phyloP scores from a whole-genome alignment of 2,113 vertebrate genomes.

The Neopipo cinnamomea region DNA sequence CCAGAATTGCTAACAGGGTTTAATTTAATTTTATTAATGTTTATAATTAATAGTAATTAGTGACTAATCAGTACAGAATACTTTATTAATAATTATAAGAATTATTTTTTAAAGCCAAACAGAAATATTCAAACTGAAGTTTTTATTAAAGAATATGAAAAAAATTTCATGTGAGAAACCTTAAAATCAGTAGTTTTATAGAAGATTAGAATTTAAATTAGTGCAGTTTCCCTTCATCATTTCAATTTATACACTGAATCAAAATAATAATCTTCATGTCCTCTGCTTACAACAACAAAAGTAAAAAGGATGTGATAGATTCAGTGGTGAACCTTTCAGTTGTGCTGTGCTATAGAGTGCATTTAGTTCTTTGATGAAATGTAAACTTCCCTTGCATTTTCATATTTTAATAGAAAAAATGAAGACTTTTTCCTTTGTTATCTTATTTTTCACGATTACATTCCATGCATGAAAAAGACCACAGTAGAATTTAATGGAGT shows the following conservation, averaged over 20 bases:
- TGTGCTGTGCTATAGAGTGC: not conserved
- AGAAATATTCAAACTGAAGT: not conserved
- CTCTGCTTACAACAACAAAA: not conserved
- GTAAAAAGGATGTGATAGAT: not conserved
- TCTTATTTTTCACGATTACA: not conserved
- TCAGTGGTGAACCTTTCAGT: not conserved
- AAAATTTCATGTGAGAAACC: not conserved
- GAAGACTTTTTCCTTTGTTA: not conserved
- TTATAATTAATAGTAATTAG: not conserved
- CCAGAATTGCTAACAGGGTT: not conserved
- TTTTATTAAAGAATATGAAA: not conserved
- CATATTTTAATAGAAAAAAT: not conserved
- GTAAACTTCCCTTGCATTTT: not conserved
- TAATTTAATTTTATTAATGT: not conserved
- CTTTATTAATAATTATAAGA: not conserved
- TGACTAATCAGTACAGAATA: not conserved
- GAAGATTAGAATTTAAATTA: not conserved
- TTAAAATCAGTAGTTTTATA: not conserved
- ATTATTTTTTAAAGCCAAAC: not conserved
- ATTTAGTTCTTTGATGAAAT: not conserved
- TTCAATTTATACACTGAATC: not conserved
- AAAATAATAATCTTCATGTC: not conserved
- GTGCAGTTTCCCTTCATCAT: not conserved
- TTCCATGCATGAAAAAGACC: not conserved
- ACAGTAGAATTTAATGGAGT: not conserved